Evolutionary conservation across 2,113 vertebrate species (phyloP).

Genomic region (Larimichthys crocea): DNA sequence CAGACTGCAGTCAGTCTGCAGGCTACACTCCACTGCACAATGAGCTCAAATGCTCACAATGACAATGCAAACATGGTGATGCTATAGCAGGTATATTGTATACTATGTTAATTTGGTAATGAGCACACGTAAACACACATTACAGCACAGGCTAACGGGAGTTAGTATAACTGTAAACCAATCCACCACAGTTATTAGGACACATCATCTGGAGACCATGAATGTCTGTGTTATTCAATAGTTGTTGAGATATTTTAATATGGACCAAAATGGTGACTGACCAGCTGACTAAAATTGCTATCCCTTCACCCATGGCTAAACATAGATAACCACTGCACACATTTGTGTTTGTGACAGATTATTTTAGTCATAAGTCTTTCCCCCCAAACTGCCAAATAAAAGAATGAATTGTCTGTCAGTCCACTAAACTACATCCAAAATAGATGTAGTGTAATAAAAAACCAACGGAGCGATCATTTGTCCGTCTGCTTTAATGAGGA

Average conservation of each 20-base stretch:
- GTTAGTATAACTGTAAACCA: too few relatives aligned
- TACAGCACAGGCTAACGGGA: too few relatives aligned
- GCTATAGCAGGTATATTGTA: background rate
- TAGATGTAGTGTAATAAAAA: background rate
- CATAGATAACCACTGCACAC: constrained; percentile 20
- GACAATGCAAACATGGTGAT: background rate
- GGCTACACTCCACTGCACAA: background rate
- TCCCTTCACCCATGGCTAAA: constrained; percentile 29
- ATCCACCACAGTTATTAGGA: background rate
- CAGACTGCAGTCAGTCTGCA: background rate
- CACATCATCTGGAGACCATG: too few relatives aligned
- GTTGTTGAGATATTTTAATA: background rate
- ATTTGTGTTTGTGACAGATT: constrained; percentile 36
- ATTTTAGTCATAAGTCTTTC: constrained; percentile 33
- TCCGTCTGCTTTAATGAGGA: constrained; percentile 33
- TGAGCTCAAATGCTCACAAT: background rate
- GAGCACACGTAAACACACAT: too few relatives aligned
- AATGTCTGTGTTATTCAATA: background rate
- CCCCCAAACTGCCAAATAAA: constrained; percentile 34
- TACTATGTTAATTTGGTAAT: background rate
- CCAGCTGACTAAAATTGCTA: background rate
- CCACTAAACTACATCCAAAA: constrained; percentile 41
- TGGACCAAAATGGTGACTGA: background rate
- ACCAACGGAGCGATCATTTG: constrained; percentile 21
- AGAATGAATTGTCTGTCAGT: constrained; percentile 32